Conservation (phyloP, 64 coral and sea anemone genomes). For the Cladopsammia gracilis region DNA sequence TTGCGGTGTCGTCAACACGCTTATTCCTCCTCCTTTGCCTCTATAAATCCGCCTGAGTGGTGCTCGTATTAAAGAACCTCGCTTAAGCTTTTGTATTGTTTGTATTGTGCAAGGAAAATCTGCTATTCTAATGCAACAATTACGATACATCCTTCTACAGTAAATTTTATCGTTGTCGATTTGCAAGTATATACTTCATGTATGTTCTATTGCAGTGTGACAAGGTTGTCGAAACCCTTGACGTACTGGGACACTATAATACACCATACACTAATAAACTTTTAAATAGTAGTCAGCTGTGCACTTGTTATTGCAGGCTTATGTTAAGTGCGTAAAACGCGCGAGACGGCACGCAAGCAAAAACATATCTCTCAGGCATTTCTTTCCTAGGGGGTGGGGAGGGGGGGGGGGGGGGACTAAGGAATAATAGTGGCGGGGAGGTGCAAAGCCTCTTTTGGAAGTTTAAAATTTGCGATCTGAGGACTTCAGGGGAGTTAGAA, state of each 20-base stretch:
- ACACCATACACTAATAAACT: background rate
- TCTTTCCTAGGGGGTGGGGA: no score
- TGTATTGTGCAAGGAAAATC: background rate
- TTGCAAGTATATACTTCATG: background rate
- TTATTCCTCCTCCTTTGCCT: slow-evolving; percentile 38
- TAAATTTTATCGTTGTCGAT: background rate
- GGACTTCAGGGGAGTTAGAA: no score
- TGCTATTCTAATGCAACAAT: background rate
- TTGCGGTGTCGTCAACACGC: slow-evolving; percentile 48
- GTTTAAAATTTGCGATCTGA: no score
- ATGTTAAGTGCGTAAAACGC: no score
- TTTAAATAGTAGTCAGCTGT: background rate
- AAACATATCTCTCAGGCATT: no score
- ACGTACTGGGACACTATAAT: background rate
- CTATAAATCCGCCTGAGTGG: slow-evolving; percentile 19
- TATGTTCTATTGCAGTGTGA: background rate
- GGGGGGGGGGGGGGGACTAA: no score
- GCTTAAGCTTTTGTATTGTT: background rate
- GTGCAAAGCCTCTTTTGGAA: no score
- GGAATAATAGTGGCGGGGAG: no score
- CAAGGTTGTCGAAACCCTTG: no score
- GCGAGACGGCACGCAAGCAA: no score
- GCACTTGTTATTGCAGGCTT: background rate
- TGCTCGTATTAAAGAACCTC: background rate
- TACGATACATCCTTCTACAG: background rate